A percentile compares a stretch with the other conserved stretches of the same genome.
phyloP scores from a whole-genome alignment of 2,888 invertebrate species.

The Cerastis rubricosa region DNA sequence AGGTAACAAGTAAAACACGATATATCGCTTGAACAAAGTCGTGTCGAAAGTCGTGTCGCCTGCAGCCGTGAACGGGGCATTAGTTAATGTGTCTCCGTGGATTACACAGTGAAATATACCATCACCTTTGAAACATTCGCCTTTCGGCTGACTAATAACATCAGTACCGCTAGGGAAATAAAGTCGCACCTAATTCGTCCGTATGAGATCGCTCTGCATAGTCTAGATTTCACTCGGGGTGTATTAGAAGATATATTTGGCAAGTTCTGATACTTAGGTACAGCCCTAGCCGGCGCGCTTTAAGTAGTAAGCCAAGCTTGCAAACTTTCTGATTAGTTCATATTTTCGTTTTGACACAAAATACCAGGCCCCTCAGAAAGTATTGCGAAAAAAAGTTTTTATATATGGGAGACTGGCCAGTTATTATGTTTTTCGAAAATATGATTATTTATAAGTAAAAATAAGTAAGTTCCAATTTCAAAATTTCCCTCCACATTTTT shows the following conservation, averaged over 20 bases:
- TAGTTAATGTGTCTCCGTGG: background rate
- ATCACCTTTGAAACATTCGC: background rate
- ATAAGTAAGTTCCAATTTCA: too few relatives aligned
- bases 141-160: slow-evolving; percentile 4
- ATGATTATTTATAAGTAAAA: too few relatives aligned
- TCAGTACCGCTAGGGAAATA: slow-evolving; percentile 50
- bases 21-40: background rate
- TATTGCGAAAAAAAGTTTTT: too few relatives aligned
- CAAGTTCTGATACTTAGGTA: background rate
- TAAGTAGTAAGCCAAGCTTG: too few relatives aligned
- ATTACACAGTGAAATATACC: slow-evolving; percentile 11
- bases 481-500: too few relatives aligned
- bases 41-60: background rate
- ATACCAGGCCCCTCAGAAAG: too few relatives aligned
- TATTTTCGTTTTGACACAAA: background rate
- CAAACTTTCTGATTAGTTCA: slow-evolving; percentile 2
- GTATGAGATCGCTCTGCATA: slow-evolving; percentile 6
- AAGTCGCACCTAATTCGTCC: slow-evolving; percentile 12
- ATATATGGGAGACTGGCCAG: too few relatives aligned
- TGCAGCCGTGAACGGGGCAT: background rate
- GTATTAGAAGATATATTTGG: background rate
- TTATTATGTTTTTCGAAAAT: too few relatives aligned
- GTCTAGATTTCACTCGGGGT: slow-evolving; percentile 2
- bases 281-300: background rate
- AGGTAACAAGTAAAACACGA: background rate